Evolutionary conservation across 2,113 vertebrate genomes (phyloP), one percentile per base, ranked within the genome.

Genomic region (Poecilia latipinna): DNA sequence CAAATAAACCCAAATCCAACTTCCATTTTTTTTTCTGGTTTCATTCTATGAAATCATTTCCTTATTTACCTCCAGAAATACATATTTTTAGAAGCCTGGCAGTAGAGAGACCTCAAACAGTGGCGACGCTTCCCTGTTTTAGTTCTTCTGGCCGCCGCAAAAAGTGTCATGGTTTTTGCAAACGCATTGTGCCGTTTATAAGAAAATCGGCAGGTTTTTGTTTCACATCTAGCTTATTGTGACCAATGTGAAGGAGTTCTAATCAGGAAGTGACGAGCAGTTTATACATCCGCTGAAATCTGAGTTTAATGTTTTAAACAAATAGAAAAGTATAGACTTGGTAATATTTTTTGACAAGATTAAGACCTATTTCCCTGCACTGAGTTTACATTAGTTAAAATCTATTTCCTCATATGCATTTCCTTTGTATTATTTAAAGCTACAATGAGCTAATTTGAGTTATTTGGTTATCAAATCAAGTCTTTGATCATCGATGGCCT

Each of bases 111-210:
- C 29, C 31, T 70, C 35, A 61, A 28, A 62, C 26, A 15, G 67
- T 28, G 51, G 68, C 15, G 24, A 28, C 80, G 74, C 64, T 90
- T 92, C 86, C 86, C 32, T 75, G 15, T 92, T 91, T 91, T 86
- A 72, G 73, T 88, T 90, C 77, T 85, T 33, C 70, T 66, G 15
- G 48, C 64, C 33, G 11, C 0, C 31, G 28, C 24, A 8, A 35
- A 72, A 79, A 37, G 60, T 63, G 37, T 12, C 70, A 65, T 51
- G 75, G 63, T 57, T 89, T 80, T 70, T 62, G 11, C 10, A 37
- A 37, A 37, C 0, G 10, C 35, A 37, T 37, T 11, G 35, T 37
- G 35, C 10, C 35, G 11, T 10, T 37, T 37, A 39, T 68, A 39
- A 42, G 68, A 71, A 61, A 62, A 70, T 33, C 22, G 19, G 8